Percentiles rank a stretch among this genome's conserved stretches.
phyloP scores from a whole-genome alignment of 2,113 vertebrate species.

The Caloenas nicobarica region DNA sequence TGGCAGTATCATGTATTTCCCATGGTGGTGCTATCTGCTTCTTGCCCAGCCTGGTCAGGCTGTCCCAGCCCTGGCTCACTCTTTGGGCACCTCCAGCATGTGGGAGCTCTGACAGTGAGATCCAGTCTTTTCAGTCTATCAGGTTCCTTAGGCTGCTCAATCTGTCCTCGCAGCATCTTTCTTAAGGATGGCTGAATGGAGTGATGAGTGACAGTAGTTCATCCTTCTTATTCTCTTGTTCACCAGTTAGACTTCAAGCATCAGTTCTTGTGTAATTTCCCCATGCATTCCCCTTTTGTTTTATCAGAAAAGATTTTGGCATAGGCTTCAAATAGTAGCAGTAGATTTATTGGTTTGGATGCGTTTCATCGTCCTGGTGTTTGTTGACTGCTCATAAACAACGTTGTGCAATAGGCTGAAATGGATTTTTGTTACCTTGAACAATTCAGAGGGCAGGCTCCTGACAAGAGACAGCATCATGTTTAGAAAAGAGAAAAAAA shows the following conservation, averaged over 20 bases:
- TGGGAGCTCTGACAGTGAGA: not conserved
- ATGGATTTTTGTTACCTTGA: not conserved
- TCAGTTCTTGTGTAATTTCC: not conserved
- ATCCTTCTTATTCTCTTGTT: not conserved
- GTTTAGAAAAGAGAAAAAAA: not conserved
- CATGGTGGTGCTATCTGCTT: not conserved
- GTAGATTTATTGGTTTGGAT: not conserved
- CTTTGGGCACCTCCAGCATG: rapidly evolving
- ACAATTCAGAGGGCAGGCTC: not conserved
- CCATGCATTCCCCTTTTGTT: not conserved
- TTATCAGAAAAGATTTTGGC: not conserved
- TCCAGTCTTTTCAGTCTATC: not conserved
- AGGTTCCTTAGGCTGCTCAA: not conserved
- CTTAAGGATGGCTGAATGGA: not conserved
- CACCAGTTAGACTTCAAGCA: not conserved
- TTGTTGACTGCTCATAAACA: not conserved
- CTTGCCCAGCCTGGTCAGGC: not conserved
- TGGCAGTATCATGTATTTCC: not conserved
- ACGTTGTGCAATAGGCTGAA: not conserved
- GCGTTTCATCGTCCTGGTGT: not conserved
- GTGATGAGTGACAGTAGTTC: not conserved
- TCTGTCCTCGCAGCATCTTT: not conserved
- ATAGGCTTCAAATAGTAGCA: not conserved
- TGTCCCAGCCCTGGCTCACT: not conserved
- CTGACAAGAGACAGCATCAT: not conserved